Evolutionary conservation across 2,888 invertebrate genomes (phyloP), one percentile per base, ranked within the genome.

Genomic region (Allophyes oxyacanthae): DNA sequence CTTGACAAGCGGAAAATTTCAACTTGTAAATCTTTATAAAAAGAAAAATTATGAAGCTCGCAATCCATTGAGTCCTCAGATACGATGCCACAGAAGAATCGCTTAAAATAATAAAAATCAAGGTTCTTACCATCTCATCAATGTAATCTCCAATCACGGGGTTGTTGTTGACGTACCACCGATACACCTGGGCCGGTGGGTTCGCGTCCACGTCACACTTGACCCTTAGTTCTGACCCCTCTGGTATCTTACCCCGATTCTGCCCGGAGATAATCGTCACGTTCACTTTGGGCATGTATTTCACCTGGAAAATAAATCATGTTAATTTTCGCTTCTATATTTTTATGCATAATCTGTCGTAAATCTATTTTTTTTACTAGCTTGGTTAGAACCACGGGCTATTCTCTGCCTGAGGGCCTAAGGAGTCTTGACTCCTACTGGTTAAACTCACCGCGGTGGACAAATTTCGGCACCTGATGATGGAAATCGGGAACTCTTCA

Each of bases 111-210:
- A 30, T 7, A 37, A 2, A 25, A 32, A 7, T 4, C 20, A 36
- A 15, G 0, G 6, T 8, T 61, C 93, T 92, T 41, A 97, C 95
- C 95, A 98, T 95, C 89, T 97, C 97, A 20, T 97, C 97, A 33
- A 96, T 96, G 78, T 96, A 97, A 84, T 98, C 98, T 7, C 98
- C 98, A 14, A 96, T 94, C 50, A 98, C 96, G 7, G 96, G 95
- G 77, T 97, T 97, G 73, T 97, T 97, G 88, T 98, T 98, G 74
- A 98, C 95, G 87, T 96, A 98, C 98, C 98, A 98, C 61, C 96
- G 96, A 94, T 97, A 98, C 37, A 95, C 95, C 54, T 97, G 96
- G 13, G 97, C 96, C 0, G 95, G 91, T 0, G 99, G 99, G 94
- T 99, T 99, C 2, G 98, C 98, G 72, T 98, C 97, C 1, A 98